Percentiles rank a stretch among this genome's conserved stretches.
Conservation (phyloP, 2,888 invertebrate species). For the Chloromyia formosa region DNA sequence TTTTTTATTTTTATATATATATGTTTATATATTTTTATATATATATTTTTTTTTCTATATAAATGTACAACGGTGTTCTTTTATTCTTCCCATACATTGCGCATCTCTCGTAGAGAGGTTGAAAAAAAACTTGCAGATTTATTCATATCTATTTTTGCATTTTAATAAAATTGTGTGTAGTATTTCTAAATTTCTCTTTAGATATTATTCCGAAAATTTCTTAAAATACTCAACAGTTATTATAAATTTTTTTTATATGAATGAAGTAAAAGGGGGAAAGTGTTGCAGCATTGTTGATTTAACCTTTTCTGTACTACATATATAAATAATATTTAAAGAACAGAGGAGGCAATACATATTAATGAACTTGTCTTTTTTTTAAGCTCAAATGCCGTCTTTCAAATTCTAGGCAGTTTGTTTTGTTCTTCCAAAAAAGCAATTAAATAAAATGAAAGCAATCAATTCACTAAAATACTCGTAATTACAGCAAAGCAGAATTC, state of each 20-base stretch:
- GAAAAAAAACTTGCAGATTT: not conserved
- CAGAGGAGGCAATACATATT: not conserved
- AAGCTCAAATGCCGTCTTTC: too few relatives aligned
- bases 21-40: too few relatives aligned
- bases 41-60: too few relatives aligned
- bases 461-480: too few relatives aligned
- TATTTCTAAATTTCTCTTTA: not conserved
- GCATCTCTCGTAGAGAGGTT: not conserved
- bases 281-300: not conserved
- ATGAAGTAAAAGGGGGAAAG: slow-evolving; percentile 17
- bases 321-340: not conserved
- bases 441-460: too few relatives aligned
- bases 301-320: not conserved
- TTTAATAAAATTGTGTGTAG: not conserved
- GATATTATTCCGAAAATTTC: slow-evolving; percentile 7
- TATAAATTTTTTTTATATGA: not conserved
- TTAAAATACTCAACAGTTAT: slow-evolving; percentile 22
- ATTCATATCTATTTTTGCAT: not conserved
- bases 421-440: not conserved
- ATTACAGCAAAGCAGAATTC: not conserved
- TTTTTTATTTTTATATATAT: too few relatives aligned
- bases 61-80: too few relatives aligned
- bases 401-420: too few relatives aligned
- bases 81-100: too few relatives aligned
- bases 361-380: too few relatives aligned